Conservation (phyloP, 2,888 invertebrate species). For the Eucera pruinosa region DNA sequence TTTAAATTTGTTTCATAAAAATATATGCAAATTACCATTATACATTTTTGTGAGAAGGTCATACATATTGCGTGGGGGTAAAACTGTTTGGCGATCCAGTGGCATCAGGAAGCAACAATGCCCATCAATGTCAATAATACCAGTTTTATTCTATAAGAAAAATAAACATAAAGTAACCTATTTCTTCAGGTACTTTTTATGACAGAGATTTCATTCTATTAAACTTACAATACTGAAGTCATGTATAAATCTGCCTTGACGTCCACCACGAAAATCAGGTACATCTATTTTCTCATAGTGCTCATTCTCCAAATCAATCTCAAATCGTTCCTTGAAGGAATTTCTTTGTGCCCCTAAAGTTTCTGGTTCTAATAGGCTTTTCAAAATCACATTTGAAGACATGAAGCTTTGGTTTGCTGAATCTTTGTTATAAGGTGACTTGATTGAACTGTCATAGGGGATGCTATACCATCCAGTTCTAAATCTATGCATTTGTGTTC, state of each 20-base stretch:
- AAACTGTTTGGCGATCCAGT: conserved; percentile 90
- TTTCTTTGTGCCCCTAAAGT: too few relatives aligned
- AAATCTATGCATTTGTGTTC: conserved; percentile 87
- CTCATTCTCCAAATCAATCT: conserved; percentile 90
- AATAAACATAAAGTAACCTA: neutral
- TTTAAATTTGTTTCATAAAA: neutral
- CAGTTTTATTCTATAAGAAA: conserved; percentile 87
- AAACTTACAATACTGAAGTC: conserved; percentile 91
- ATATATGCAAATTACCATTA: conserved; percentile 84
- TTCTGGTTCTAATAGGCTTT: conserved; percentile 55
- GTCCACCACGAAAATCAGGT: conserved; percentile 92
- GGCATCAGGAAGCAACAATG: conserved; percentile 96
- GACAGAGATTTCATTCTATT: neutral
- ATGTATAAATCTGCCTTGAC: conserved; percentile 94
- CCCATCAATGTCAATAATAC: conserved; percentile 91
- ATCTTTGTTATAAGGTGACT: conserved; percentile 71
- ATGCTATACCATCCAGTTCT: conserved; percentile 89
- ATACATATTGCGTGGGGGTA: conserved; percentile 91
- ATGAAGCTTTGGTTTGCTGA: conserved; percentile 69
- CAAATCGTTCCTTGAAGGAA: conserved; percentile 92
- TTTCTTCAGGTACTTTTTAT: neutral
- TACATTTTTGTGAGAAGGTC: conserved; percentile 93
- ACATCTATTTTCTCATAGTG: conserved; percentile 94
- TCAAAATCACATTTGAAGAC: conserved; percentile 72
- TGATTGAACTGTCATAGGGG: conserved; percentile 85